Base-by-base conservation (phyloP, 2,888 invertebrate species). In the Molorchus minor region DNA sequence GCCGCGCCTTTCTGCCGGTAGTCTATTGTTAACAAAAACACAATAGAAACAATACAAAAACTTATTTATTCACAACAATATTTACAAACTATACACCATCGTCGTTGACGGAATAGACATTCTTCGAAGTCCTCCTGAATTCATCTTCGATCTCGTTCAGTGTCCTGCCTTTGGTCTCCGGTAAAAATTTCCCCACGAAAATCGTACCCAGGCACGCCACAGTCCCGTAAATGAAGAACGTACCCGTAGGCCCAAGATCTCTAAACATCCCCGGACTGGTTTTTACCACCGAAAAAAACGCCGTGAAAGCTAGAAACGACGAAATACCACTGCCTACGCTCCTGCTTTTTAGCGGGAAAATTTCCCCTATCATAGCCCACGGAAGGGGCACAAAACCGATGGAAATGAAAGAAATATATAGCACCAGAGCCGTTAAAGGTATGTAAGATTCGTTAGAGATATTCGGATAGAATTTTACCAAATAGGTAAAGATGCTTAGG, bases 281-380 rank as follows among this genome's bases (percentile, higher is more conserved):
- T 78, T 91, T 90, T 1, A 91, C 88, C 1, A 88, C 87, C 1
- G 83, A 65, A 71, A 90, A 91, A 62, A 88, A 86, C 1, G 88
- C 82, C 3, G 85, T 73, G 71, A 88, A 90, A 0, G 86, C 85
- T 21, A 86, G 84, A n/a, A 86, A 85, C 0, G 88, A 84, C 46
- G 87, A 86, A 7, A 89, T 81, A 0, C 90, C 89, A 0, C 89
- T 87, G 0, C 90, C 90, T 0, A 88, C 72, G 0, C 89, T 89
- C 25, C 88, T 60, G 19, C 59, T 69, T 19, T 66, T 64, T 29
- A 70, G 40, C 1, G 76, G 89, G 85, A 90, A 90, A 0, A 91
- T 81, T 78, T 92, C 91, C 0, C 90, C 90, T 65, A 88, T 87
- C 85, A 91, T 86, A 21, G 89, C 86, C 87, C 91, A 91, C 0